Base-by-base conservation (phyloP, 2,888 invertebrate genomes). In the Fragum whitleyi region DNA sequence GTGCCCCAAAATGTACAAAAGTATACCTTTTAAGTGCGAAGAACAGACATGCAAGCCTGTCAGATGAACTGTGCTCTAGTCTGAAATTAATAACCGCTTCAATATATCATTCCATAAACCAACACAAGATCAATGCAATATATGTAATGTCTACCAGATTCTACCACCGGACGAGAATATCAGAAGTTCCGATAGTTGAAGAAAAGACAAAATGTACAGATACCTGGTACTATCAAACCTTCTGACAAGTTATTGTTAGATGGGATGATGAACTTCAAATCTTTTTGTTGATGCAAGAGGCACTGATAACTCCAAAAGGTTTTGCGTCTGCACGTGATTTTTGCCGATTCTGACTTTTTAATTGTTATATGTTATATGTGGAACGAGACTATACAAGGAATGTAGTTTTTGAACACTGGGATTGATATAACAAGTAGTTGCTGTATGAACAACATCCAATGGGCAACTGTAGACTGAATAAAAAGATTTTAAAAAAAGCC, bases 371-470 rank as follows among this genome's bases (percentile, higher is more conserved):
- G 61, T 14, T 85, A 51, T 57, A 29, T 81, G 0, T 79, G 85
- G 81, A 76, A 85, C 57, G 81, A 85, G 23, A 26, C 74, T 5
- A 62, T 81, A 74, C 19, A 85, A 81, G 62, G 84, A 85, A 62
- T 61, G 47, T 39, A 74, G 77, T 29, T 21, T 28, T 16, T 81
- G 0, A 81, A 84, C 76, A 55, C 84, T 68, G 55, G 77, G 16
- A 68, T 81, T 26, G 85, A 81, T 42, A 21, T 28, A 16, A 62
- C 72, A 36, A 57, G 62, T 53, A 53, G 53, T 69, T 6, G 32
- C 57, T 7, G 65, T 81, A 0, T 79, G 68, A 39, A 79, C 79
- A 55, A 83, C 80, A 47, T 68, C 6, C 85, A 85, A 55, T 85
- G 79, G 85, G 79, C 81, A 16, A 68, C 81, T 14, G 47, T 74